Conservation (phyloP, 2,888 invertebrate genomes). For the Chrysomela aeneicollis region DNA sequence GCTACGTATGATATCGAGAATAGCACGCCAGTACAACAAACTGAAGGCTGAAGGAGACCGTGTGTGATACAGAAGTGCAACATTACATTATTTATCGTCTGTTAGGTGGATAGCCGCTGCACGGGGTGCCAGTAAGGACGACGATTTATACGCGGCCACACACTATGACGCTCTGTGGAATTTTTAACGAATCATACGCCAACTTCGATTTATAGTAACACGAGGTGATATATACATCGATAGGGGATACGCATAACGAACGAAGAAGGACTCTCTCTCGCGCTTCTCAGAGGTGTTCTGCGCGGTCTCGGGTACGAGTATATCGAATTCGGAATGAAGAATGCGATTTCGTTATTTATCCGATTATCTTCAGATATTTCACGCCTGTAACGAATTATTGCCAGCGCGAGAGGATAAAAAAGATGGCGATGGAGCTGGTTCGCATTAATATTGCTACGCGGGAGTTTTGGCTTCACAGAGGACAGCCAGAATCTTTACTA, state of each 20-base stretch:
- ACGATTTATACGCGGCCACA: conserved; percentile 57
- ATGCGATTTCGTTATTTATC: conserved; percentile 13
- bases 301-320: background rate
- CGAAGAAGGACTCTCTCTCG: background rate
- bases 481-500: too few species aligned
- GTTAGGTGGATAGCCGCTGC: conserved; percentile 53
- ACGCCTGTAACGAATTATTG: background rate
- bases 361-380: conserved; percentile 18
- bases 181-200: conserved; percentile 37
- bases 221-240: conserved; percentile 19
- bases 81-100: conserved; percentile 54
- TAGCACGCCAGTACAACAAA: conserved; percentile 32
- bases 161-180: conserved; percentile 48
- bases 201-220: conserved; percentile 36
- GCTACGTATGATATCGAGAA: too few species aligned
- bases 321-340: conserved; percentile 19
- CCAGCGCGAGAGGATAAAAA: background rate
- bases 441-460: too few species aligned
- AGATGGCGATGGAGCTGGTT: background rate
- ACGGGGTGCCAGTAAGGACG: conserved; percentile 55
- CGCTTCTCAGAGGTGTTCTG: background rate
- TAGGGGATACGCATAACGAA: conserved; percentile 13
- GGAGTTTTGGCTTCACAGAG: too few species aligned
- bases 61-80: conserved; percentile 42
- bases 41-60: conserved; percentile 39